Conservation (phyloP, 2,888 invertebrate genomes). For the Odontomyia ornata region DNA sequence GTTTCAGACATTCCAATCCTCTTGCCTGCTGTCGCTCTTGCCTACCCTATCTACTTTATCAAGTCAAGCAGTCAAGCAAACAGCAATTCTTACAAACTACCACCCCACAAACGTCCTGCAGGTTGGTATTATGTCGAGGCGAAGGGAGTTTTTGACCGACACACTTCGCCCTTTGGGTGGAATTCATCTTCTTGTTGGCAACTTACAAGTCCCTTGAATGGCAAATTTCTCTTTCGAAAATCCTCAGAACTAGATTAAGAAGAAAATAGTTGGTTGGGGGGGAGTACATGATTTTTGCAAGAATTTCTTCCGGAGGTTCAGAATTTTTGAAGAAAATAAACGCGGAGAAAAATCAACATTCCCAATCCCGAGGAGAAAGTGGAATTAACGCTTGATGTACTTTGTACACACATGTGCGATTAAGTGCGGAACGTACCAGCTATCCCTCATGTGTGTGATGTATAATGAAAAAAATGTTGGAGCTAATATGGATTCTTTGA, state of each 20-base stretch:
- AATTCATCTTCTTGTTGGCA: slow-evolving; percentile 11
- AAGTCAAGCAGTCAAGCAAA: slow-evolving; percentile 25
- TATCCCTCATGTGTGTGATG: too few relatives aligned
- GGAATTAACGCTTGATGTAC: background rate
- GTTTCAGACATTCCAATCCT: slow-evolving; percentile 22
- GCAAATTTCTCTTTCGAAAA: slow-evolving; percentile 26
- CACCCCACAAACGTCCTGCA: slow-evolving; percentile 6
- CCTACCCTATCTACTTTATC: background rate
- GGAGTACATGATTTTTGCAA: background rate
- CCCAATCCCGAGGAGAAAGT: background rate
- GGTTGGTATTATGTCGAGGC: background rate
- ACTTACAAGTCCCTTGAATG: slow-evolving; percentile 3
- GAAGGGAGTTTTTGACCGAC: background rate
- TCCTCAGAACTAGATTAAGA: slow-evolving; percentile 3
- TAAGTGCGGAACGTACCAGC: too few relatives aligned
- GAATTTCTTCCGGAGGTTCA: background rate
- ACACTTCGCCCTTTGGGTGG: background rate
- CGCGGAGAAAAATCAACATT: background rate
- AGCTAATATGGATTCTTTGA: too few relatives aligned
- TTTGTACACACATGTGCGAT: slow-evolving; percentile 36
- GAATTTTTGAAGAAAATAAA: slow-evolving; percentile 9
- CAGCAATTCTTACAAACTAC: slow-evolving; percentile 23
- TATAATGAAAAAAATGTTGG: too few relatives aligned
- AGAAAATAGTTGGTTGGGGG: slow-evolving; percentile 17
- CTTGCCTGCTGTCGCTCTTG: background rate